Evolutionary conservation across 2,797 vertebrate genomes (phyloP), one percentile per base, ranked within the genome.

Genomic region (Borostomias antarcticus): DNA sequence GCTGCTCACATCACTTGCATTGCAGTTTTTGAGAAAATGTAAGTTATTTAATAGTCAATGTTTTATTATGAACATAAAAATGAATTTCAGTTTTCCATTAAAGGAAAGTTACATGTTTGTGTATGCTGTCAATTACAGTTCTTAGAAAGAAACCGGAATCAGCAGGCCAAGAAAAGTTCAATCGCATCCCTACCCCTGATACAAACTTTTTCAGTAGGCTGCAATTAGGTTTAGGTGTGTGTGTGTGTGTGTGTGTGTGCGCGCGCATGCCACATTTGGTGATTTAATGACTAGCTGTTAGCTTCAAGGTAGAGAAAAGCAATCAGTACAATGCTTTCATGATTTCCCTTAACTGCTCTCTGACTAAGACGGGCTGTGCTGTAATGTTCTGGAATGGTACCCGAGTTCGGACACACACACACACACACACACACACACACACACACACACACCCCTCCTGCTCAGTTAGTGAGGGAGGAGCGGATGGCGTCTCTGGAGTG

Each of bases 251-350:
- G 17, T 13, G 17, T 9, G 35, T 35, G 33, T 35, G 33, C 13
- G 11, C 13, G 37, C 17, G 37, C 5, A 15, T 43, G 37, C 17
- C 37, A 43, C 37, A 43, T 43, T 43, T 43, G 13, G 11, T 43
- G 37, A 43, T 13, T 43, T 15, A 43, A 2, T 15, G 37, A 75
- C 43, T 58, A 70, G 28, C 59, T 74, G 58, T 75, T 82, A 76
- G 19, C 51, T 58, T 70, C 13, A 43, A 15, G 17, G 37, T 13
- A 43, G 37, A 43, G n/a, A n/a, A n/a, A n/a, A n/a, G n/a, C n/a
- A n/a, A n/a, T n/a, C n/a, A n/a, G n/a, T n/a, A n/a, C n/a, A n/a
- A n/a, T n/a, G n/a, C n/a, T n/a, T n/a, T 43, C 4, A 43, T 43
- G 4, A 17, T 43, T 43, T 43, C 17, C 37, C 17, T 43, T 37